phyloP scores from a whole-genome alignment of 2,797 vertebrate genomes.

The Antennarius maculatus region DNA sequence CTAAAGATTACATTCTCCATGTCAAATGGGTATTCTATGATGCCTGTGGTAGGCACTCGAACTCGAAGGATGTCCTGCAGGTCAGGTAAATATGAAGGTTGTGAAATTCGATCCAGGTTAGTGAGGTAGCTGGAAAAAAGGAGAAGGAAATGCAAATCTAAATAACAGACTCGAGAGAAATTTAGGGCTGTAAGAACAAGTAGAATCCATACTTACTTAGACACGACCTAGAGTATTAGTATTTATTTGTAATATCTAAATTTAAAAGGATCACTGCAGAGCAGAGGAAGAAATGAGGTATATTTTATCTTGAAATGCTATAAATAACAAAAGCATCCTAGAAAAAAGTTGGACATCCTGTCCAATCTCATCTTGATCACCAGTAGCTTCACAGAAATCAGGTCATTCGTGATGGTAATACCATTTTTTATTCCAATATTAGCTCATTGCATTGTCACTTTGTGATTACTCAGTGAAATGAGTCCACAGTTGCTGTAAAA shows the following conservation, averaged over 20 bases:
- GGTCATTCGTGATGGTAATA: too few relatives aligned
- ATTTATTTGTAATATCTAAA: not conserved
- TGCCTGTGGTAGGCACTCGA: conserved; percentile 87
- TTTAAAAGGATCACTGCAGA: not conserved
- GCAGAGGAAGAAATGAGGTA: not conserved
- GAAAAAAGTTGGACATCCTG: too few relatives aligned
- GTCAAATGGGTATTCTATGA: conserved; percentile 90
- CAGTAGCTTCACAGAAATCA: too few relatives aligned
- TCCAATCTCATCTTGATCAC: too few relatives aligned
- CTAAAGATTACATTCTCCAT: conserved; percentile 91
- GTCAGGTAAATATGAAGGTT: conserved; percentile 83
- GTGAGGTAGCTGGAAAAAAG: conserved; percentile 82
- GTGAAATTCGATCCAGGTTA: conserved; percentile 83
- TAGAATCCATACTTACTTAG: not conserved
- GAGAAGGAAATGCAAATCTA: not conserved
- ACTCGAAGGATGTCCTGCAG: conserved; percentile 89
- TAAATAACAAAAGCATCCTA: not conserved
- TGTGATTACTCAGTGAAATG: too few relatives aligned
- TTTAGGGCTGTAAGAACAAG: not conserved
- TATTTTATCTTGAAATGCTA: not conserved
- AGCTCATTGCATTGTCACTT: too few relatives aligned
- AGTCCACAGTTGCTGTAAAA: too few relatives aligned
- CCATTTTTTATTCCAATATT: too few relatives aligned
- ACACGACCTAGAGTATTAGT: not conserved
- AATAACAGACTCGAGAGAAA: not conserved